phyloP scores from a whole-genome alignment of 2,888 invertebrate genomes.

The Lydus trimaculatus region DNA sequence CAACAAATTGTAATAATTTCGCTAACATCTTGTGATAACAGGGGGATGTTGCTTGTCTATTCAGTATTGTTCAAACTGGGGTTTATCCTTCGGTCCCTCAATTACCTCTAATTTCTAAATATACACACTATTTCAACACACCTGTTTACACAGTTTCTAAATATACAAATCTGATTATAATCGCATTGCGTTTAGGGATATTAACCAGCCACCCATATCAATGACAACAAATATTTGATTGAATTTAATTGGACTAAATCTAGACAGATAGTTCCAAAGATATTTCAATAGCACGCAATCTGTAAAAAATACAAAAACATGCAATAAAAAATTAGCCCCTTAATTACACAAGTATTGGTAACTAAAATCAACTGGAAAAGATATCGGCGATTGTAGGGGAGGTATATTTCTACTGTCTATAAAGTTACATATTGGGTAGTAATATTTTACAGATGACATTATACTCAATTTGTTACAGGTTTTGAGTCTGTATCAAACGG shows the following conservation, averaged over 20 bases:
- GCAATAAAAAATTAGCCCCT: neutral
- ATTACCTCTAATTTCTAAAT: conserved; percentile 11
- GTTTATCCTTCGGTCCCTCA: conserved; percentile 8
- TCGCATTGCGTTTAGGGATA: conserved; percentile 23
- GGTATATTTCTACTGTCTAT: conserved; percentile 39
- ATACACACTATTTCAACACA: conserved; percentile 13
- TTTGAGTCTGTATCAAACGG: conserved; percentile 37
- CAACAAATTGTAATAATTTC: conserved; percentile 9
- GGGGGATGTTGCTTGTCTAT: conserved; percentile 9
- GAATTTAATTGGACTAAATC: conserved; percentile 15
- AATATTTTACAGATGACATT: conserved; percentile 51
- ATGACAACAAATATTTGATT: conserved; percentile 25
- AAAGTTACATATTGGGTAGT: conserved; percentile 43
- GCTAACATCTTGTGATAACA: conserved; percentile 3
- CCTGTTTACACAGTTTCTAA: conserved; percentile 24
- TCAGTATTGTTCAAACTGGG: neutral
- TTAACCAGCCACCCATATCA: conserved; percentile 28
- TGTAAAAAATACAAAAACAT: conserved; percentile 25
- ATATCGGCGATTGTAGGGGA: conserved; percentile 9
- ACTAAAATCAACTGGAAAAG: neutral
- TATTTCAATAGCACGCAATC: conserved; percentile 20
- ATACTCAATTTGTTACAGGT: conserved; percentile 48
- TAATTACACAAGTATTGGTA: neutral
- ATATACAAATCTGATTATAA: conserved; percentile 29
- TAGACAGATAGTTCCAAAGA: neutral